These are phyloP conservation scores for Deroplatys truncata DNA, from an alignment of 2,888 invertebrate genomes.

Conservation along the genomic window DNA sequence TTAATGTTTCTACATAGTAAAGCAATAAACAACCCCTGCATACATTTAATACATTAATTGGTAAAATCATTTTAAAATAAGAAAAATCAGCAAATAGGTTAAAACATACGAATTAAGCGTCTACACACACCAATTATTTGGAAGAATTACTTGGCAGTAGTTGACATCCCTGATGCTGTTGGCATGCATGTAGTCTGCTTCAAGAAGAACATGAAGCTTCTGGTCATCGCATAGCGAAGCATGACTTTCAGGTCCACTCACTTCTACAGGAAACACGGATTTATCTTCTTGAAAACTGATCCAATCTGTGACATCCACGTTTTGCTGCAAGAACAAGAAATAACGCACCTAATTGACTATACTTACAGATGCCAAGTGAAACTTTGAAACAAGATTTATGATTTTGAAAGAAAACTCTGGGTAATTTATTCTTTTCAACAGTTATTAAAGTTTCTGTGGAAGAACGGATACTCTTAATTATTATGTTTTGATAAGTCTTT, in stretches of 20 bases:
- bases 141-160: constrained; percentile 21
- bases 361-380: not conserved
- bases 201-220: constrained; percentile 43
- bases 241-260: constrained; percentile 39
- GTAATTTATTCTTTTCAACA: too few species aligned
- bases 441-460: too few species aligned
- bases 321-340: constrained; percentile 41
- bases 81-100: not conserved
- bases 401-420: too few species aligned
- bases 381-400: too few species aligned
- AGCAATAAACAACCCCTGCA: not conserved
- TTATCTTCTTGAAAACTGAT: constrained; percentile 42
- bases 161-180: constrained; percentile 18
- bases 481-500: too few species aligned
- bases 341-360: not conserved
- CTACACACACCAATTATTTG: constrained; percentile 6
- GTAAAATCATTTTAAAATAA: not conserved
- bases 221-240: constrained; percentile 35
- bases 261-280: constrained; percentile 43
- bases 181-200: constrained; percentile 37
- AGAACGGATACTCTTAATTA: too few species aligned
- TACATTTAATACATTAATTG: not conserved
- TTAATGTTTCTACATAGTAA: not conserved
- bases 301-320: constrained; percentile 46
- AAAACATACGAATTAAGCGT: not conserved